Conservation (phyloP, 2,797 vertebrate genomes). For the Benthosema pterotum region DNA sequence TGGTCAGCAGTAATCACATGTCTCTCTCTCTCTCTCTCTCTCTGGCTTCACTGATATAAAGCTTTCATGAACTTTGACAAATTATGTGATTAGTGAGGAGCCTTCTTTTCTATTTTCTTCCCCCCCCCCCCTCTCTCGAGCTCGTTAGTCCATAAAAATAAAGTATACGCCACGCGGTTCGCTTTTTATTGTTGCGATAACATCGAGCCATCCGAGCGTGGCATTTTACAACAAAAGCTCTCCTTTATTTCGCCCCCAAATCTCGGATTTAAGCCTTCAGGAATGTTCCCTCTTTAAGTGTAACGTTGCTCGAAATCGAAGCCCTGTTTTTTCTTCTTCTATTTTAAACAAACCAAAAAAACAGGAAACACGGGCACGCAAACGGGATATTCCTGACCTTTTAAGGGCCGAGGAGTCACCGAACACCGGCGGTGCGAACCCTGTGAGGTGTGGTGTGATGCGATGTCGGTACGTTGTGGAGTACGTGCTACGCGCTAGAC, state of each 20-base stretch:
- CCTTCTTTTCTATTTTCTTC: neutral
- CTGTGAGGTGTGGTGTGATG: conserved; percentile 9
- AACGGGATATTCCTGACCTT: conserved; percentile 31
- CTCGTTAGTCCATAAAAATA: conserved; percentile 17
- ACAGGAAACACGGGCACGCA: conserved; percentile 26
- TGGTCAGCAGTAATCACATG: conserved; percentile 57
- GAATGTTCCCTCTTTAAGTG: conserved; percentile 29
- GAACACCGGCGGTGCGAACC: conserved; percentile 12
- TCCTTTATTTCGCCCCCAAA: conserved; percentile 35
- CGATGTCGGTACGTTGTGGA: too few species aligned
- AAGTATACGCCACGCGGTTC: conserved; percentile 24
- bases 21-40: conserved; percentile 30
- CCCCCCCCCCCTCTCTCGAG: too few species aligned
- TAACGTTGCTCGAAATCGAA: conserved; percentile 29
- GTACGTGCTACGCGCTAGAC: conserved; percentile 10
- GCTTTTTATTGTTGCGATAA: conserved; percentile 56
- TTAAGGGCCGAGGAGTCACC: conserved; percentile 22
- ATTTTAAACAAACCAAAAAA: neutral
- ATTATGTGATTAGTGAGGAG: conserved; percentile 32
- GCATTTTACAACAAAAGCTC: conserved; percentile 31
- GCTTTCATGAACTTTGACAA: conserved; percentile 70
- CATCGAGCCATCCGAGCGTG: conserved; percentile 34
- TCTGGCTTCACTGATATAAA: conserved; percentile 44
- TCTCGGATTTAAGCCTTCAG: conserved; percentile 27
- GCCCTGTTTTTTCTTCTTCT: conserved; percentile 9